Percentiles rank a stretch among this genome's conserved stretches.
Conservation (phyloP, 2,797 vertebrate genomes). For the Coracias cyanogaster region DNA sequence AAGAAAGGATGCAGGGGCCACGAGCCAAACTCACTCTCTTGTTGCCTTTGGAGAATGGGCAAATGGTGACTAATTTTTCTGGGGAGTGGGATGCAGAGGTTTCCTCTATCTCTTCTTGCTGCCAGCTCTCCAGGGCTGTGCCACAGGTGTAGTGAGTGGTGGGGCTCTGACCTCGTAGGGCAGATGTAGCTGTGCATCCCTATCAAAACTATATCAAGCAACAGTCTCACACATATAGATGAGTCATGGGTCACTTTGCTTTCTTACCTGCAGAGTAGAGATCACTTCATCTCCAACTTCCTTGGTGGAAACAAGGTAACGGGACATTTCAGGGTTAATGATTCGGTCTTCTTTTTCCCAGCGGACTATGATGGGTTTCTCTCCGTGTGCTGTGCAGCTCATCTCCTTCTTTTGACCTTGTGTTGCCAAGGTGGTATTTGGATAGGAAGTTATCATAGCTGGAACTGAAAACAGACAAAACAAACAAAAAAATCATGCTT, state of each 20-base stretch:
- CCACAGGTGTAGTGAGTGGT: fast-evolving
- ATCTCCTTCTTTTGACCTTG: constrained; percentile 97
- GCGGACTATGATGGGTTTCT: constrained; percentile 98
- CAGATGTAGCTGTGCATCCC: neutral
- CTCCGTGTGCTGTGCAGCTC: constrained; percentile 95
- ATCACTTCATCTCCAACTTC: constrained; percentile 95
- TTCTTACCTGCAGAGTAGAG: constrained; percentile 92
- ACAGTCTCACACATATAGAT: neutral
- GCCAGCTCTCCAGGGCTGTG: neutral
- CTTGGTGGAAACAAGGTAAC: constrained; percentile 94
- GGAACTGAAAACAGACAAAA: constrained; percentile 85
- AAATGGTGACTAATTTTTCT: neutral
- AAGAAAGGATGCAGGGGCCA: neutral
- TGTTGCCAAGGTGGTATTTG: constrained; percentile 96
- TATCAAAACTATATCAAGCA: neutral
- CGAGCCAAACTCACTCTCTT: neutral
- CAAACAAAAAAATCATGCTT: neutral
- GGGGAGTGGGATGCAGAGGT: neutral
- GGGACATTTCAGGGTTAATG: constrained; percentile 97
- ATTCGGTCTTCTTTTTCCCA: constrained; percentile 99
- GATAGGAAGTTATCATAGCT: constrained; percentile 98
- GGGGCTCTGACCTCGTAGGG: neutral
- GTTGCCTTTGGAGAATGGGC: neutral
- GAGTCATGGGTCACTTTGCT: neutral
- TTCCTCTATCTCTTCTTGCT: neutral